Evolutionary conservation across 2,888 invertebrate species (phyloP), one percentile per base, ranked within the genome.

Genomic region (Germaria angustata): DNA sequence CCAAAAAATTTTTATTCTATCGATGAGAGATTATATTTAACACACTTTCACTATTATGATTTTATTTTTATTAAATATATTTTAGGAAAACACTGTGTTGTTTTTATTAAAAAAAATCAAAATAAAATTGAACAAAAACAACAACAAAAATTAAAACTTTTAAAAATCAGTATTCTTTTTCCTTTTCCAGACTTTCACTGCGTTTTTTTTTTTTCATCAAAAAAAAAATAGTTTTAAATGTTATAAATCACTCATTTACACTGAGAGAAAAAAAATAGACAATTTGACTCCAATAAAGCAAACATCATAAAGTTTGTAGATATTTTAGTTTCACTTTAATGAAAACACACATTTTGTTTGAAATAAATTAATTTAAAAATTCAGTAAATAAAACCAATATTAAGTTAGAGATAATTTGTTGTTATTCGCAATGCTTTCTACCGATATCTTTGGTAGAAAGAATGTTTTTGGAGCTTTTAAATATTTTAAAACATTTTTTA

Each of bases 301-400:
- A 72, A 24, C 36, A 80, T 83, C 41, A 79, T 71, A 66, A 71
- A 66, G 20, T 36, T 51, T 66, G 8, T 13, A 34, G 28, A 44
- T 1, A 34, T 77, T 83, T 83, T 63, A 83, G 66, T 77, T 80
- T 80, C 9, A 77, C 80, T 72, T 83, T 83, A 36, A 73, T 63
- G 15, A 76, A 68, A 63, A 49, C 17, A 44, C 24, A 65, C 82
- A 78, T 78, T 78, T 78, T 78, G 72, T 32, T n/a, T 3, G 0
- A 22, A 49, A 49, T 20, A 46, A 17, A 24, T 13, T n/a, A n/a
- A 28, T 28, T 28, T 28, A 28, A 5, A 28, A 6, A 28, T 28
- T 28, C 6, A n/a, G n/a, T n/a, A n/a, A n/a, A n/a, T n/a, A n/a
- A n/a, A n/a, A n/a, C 6, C 28, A 28, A 28, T 28, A 28, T 3